Base-by-base conservation (phyloP, 2,797 vertebrate genomes). In the Rhinella marina region DNA sequence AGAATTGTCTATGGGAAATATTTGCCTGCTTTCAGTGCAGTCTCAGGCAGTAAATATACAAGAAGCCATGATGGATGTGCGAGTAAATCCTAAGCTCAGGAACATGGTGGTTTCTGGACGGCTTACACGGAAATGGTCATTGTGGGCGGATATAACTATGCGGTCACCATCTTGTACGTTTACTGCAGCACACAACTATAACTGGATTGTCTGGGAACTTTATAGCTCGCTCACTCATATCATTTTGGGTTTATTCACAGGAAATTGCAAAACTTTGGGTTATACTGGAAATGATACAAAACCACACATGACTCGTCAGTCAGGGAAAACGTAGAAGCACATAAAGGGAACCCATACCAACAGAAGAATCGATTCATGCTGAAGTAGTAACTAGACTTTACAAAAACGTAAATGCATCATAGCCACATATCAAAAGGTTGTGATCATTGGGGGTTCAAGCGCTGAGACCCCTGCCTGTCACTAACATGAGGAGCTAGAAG, bases 241-340 rank as follows among this genome's bases (percentile, higher is more conserved):
- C 32, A 76, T 76, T 64, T 25, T 29, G 61, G 23, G 13, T 82
- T 66, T 66, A n/a, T 16, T 25, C 0, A 23, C 50, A 59, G 68
- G 27, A 84, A 73, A 57, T 73, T 84, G 56, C 82, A 57, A 32
- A n/a, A 68, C 50, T 29, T 32, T 83, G 25, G 52, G 17, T 23
- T 72, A 27, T 11, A 56, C 50, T 29, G 64, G 12, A 52, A 29
- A 27, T 7, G 3, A 66, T 25, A 52, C 61, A 68, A 64, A 81
- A 66, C 80, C 61, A n/a, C 23, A 57, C 54, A 52, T 19, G 21
- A 10, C 19, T 19, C 12, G 17, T 61, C 5, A 3, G 14, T 11
- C 72, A 29, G 61, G 16, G 52, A 78, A 50, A 14, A 27, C 7
- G 17, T 23, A 32, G 11, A 50, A 76, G 1, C n/a, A 23, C 3